phyloP scores from a whole-genome alignment of 2,888 invertebrate species.

The Agriopis aurantiaria region DNA sequence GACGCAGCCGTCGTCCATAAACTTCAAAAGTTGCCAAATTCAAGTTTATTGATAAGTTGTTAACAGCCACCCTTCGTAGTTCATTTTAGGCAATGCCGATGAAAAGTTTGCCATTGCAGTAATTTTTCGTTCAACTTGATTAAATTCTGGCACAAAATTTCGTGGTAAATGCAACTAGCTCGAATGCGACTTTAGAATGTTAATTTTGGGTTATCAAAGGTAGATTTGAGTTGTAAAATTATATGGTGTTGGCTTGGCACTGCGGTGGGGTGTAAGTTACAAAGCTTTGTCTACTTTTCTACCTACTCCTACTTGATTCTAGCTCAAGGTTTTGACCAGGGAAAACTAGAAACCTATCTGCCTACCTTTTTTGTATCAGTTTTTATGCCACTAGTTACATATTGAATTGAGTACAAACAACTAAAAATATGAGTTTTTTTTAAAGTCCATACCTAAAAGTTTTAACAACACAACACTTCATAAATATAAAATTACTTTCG shows the following conservation, averaged over 20 bases:
- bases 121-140: slow-evolving; percentile 71
- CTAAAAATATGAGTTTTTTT: too few species aligned
- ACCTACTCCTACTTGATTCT: too few species aligned
- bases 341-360: too few species aligned
- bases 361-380: too few species aligned
- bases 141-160: slow-evolving; percentile 73
- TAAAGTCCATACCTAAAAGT: too few species aligned
- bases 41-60: slow-evolving; percentile 27
- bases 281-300: too few species aligned
- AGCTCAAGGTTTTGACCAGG: too few species aligned
- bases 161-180: slow-evolving; percentile 74
- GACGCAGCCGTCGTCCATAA: slow-evolving; percentile 18
- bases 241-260: slow-evolving; percentile 27
- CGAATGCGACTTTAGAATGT: slow-evolving; percentile 50
- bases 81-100: slow-evolving; percentile 53
- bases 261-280: slow-evolving; percentile 20
- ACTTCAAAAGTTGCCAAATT: slow-evolving; percentile 32
- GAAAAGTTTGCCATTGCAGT: slow-evolving; percentile 62
- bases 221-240: slow-evolving; percentile 35
- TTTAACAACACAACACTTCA: too few species aligned
- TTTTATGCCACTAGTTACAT: too few species aligned
- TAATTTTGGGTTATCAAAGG: slow-evolving; percentile 49
- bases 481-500: too few species aligned
- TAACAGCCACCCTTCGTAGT: slow-evolving; percentile 22
- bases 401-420: too few species aligned